Evolutionary conservation across 2,113 vertebrate genomes (phyloP).

Genomic region (Tamias sibiricus): DNA sequence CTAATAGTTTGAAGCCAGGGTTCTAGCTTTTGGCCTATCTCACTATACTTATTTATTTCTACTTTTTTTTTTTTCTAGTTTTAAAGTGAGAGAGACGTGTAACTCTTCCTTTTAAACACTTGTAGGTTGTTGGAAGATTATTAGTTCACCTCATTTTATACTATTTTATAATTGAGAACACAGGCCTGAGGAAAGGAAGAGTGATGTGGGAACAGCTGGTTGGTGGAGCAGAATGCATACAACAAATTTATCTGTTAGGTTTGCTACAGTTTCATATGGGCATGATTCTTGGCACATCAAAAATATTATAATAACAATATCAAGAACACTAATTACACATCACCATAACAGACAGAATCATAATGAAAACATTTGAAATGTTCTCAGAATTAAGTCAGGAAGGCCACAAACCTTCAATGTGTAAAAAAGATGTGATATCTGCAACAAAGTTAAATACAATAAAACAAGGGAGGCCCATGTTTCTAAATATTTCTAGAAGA

Average conservation of each 20-base stretch:
- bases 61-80: not conserved
- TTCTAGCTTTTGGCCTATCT: not conserved
- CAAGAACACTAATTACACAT: not conserved
- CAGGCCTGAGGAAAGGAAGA: not conserved
- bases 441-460: not conserved
- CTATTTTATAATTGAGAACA: not conserved
- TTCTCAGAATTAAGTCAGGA: not conserved
- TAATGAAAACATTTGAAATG: not conserved
- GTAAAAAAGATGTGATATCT: not conserved
- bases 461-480: not conserved
- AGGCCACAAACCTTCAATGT: not conserved
- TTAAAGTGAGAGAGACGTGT: not conserved
- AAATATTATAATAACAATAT: not conserved
- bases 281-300: too few species aligned
- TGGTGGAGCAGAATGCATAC: not conserved
- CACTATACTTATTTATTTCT: not conserved
- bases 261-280: not conserved
- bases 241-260: not conserved
- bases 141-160: not conserved
- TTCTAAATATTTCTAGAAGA: not conserved
- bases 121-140: not conserved
- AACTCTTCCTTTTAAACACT: not conserved
- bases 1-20: not conserved
- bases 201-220: not conserved
- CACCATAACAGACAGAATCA: not conserved